Evolutionary conservation across 2,113 vertebrate genomes (phyloP), one percentile per base, ranked within the genome.

Genomic region (Amazona guildingii): DNA sequence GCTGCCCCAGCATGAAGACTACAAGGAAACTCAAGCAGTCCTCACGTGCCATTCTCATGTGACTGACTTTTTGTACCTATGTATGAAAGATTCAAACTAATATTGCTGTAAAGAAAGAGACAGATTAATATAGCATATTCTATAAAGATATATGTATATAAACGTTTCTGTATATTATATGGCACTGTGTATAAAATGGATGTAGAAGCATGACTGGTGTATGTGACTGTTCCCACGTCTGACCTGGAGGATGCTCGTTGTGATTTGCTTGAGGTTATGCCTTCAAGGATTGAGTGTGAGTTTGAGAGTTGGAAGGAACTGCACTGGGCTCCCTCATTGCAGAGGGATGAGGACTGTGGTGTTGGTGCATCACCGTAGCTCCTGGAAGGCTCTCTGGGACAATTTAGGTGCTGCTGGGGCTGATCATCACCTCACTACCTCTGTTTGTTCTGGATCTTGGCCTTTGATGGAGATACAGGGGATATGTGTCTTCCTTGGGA

Each of bases 61-160:
- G 94, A 97, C 96, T 83, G 55, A 59, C 55, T 90, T 97, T 98
- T 98, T 98, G 97, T 98, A 98, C 96, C 92, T 98, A 95, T 98
- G 97, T 98, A 98, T 88, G 94, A 98, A 98, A 98, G 96, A 97
- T 94, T 96, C 62, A 78, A 95, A 97, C 97, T 98, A 95, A 97
- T 97, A 97, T 88, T 95, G 88, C 98, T 98, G 98, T 98, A 98
- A 97, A 98, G 97, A 98, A 95, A 97, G 97, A 98, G 86, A 97
- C 84, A 97, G 97, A 98, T 98, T 92, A 97, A 98, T 98, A 98
- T 97, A 98, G 95, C 98, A 86, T 95, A 98, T 98, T 98, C 92
- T 98, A 98, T 98, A 98, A 98, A 98, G 97, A 98, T 76, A 83
- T 97, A 97, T 98, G 98, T 98, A 98, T 95, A 98, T 98, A 98